Base-by-base conservation (phyloP, 2,888 invertebrate species). In the Drosophila macrospina region DNA sequence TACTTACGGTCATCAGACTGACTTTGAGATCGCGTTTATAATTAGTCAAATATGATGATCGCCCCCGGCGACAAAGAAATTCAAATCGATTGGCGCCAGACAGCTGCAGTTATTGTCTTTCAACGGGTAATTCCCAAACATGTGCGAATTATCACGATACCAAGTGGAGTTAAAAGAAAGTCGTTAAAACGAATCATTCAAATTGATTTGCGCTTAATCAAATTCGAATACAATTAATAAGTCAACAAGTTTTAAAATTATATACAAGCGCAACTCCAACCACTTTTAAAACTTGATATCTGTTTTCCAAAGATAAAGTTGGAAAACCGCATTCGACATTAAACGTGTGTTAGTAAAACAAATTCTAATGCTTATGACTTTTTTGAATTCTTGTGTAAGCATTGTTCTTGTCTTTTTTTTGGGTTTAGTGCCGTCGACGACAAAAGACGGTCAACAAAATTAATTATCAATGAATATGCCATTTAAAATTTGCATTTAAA, bases 401-500 rank as follows among this genome's bases (percentile, higher is more conserved):
- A 34, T 66, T 67, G 64, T 66, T 66, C 42, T 69, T 44, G 62
- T 65, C 68, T 30, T 56, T 65, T 78, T 71, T 3, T 45, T 32
- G 42, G 20, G 20, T 78, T 72, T 83, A 62, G 51, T 74, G 59
- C 50, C 51, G 44, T 15, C 52, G 67, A 57, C 65, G 62, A 32
- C 42, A 56, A 57, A 52, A 57, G 26, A 55, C 48, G 37, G 57
- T 60, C 48, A 42, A 78, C 76, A 69, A 68, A 87, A 84, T 86
- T 76, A 88, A 86, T 88, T 84, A 72, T 74, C 62, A 74, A 65
- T 78, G 69, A 81, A 78, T 78, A 73, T 76, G 68, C 67, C 71
- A 81, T 67, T 77, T 61, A 36, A 41, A 51, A 85, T 85, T 88
- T 84, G 74, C 85, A 85, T 85, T 79, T 88, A 81, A 81, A 88